These are phyloP conservation scores for Phallusia fumigata DNA, from an alignment of 23 tunicate species.

Conservation along the genomic window DNA sequence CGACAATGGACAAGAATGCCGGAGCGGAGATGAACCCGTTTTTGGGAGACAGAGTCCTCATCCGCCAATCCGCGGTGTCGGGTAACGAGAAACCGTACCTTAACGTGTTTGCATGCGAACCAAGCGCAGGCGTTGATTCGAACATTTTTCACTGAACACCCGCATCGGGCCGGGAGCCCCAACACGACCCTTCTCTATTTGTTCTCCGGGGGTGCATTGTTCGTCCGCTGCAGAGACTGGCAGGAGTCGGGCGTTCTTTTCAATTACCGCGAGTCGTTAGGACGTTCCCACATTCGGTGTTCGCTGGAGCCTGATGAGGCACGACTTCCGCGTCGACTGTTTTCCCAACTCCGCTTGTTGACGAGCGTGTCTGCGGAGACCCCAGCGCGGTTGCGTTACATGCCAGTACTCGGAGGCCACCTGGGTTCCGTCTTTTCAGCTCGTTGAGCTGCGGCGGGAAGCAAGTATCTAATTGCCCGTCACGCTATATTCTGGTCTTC, in stretches of 20 bases:
- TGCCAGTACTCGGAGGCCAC: background rate
- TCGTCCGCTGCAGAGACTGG: background rate
- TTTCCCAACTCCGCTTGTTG: background rate
- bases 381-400: background rate
- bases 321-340: constrained; percentile 9
- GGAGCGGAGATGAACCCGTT: constrained; percentile 6
- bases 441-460: constrained; percentile 13
- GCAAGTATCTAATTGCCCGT: constrained; percentile 40
- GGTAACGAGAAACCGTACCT: constrained; percentile 23
- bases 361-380: background rate
- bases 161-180: background rate
- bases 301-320: constrained; percentile 13
- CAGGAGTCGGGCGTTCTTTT: constrained; percentile 1
- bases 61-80: constrained; percentile 1
- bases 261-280: constrained; percentile 9
- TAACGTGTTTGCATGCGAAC: constrained; percentile 24
- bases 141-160: constrained; percentile 1
- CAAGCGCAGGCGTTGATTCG: constrained; percentile 5
- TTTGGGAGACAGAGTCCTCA: background rate
- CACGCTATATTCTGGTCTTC: constrained; percentile 37
- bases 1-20: background rate
- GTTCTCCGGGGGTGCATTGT: background rate
- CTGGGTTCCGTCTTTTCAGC: constrained; percentile 9
- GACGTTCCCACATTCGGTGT: constrained; percentile 12
- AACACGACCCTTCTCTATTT: background rate